These are phyloP conservation scores for Nerophis lumbriciformis DNA, from an alignment of 2,113 vertebrate genomes.

Conservation along the genomic window DNA sequence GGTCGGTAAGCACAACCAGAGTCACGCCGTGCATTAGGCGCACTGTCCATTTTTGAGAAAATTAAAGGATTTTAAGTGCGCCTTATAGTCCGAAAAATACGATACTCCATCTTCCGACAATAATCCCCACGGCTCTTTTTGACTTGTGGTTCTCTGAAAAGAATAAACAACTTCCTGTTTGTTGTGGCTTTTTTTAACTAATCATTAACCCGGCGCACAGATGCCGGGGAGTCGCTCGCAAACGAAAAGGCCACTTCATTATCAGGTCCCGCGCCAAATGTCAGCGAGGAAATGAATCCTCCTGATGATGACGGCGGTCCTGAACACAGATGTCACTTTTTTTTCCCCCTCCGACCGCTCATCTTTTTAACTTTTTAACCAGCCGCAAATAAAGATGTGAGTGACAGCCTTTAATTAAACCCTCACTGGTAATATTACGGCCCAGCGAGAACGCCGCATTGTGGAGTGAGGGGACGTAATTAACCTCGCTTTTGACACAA, in stretches of 20 bases:
- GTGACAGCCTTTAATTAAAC: slow-evolving; percentile 67
- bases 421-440: slow-evolving; percentile 45
- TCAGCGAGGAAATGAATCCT: slow-evolving; percentile 60
- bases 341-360: slow-evolving; percentile 42
- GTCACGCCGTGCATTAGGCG: no score
- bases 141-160: neutral
- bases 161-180: slow-evolving; percentile 32
- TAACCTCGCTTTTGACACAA: slow-evolving; percentile 62
- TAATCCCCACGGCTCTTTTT: no score
- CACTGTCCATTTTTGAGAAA: no score
- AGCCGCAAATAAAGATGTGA: slow-evolving; percentile 43
- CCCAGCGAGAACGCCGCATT: slow-evolving; percentile 36
- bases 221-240: slow-evolving; percentile 25
- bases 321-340: slow-evolving; percentile 58
- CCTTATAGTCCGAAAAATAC: no score
- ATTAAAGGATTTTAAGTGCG: no score
- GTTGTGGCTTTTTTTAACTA: slow-evolving; percentile 43
- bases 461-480: slow-evolving; percentile 51
- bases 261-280: slow-evolving; percentile 58
- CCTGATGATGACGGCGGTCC: slow-evolving; percentile 36
- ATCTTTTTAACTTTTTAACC: slow-evolving; percentile 42
- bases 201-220: slow-evolving; percentile 34
- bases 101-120: no score
- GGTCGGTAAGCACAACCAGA: no score
- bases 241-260: slow-evolving; percentile 65